phyloP scores from a whole-genome alignment of 2,888 invertebrate genomes.

The Dioctria linearis region DNA sequence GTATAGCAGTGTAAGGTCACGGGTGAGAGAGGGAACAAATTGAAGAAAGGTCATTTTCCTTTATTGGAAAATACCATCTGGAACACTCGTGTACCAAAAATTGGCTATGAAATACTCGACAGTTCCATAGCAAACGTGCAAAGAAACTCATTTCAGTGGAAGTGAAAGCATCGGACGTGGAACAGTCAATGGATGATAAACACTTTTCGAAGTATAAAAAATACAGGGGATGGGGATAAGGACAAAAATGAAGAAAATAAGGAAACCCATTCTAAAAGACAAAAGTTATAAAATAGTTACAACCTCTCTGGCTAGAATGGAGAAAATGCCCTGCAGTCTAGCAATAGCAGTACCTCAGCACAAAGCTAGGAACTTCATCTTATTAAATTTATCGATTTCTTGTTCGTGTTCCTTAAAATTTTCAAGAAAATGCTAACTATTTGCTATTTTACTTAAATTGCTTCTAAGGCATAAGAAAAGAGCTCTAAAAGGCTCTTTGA shows the following conservation, averaged over 20 bases:
- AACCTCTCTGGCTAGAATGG: neutral
- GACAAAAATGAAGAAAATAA: slow-evolving; percentile 4
- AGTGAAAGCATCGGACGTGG: slow-evolving; percentile 24
- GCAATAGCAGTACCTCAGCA: neutral
- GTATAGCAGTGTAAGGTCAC: neutral
- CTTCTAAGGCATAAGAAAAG: neutral
- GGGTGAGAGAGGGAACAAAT: neutral
- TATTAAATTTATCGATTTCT: slow-evolving; percentile 28
- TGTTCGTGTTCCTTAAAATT: slow-evolving; percentile 27
- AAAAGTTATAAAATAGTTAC: slow-evolving; percentile 10
- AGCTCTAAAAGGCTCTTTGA: too few species aligned
- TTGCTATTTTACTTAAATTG: slow-evolving; percentile 40
- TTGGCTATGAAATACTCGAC: slow-evolving; percentile 44
- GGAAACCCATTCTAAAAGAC: slow-evolving; percentile 29
- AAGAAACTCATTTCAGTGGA: neutral
- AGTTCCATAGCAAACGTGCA: slow-evolving; percentile 11
- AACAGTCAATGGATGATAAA: slow-evolving; percentile 32
- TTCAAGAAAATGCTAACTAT: slow-evolving; percentile 33
- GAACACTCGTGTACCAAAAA: slow-evolving; percentile 29
- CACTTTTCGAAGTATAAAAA: slow-evolving; percentile 13
- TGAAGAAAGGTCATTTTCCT: too few species aligned
- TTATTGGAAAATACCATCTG: slow-evolving; percentile 25
- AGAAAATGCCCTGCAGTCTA: neutral
- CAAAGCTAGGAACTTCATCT: neutral
- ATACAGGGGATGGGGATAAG: neutral